Base-by-base conservation (phyloP, 2,113 vertebrate genomes). In the Sialia sialis region DNA sequence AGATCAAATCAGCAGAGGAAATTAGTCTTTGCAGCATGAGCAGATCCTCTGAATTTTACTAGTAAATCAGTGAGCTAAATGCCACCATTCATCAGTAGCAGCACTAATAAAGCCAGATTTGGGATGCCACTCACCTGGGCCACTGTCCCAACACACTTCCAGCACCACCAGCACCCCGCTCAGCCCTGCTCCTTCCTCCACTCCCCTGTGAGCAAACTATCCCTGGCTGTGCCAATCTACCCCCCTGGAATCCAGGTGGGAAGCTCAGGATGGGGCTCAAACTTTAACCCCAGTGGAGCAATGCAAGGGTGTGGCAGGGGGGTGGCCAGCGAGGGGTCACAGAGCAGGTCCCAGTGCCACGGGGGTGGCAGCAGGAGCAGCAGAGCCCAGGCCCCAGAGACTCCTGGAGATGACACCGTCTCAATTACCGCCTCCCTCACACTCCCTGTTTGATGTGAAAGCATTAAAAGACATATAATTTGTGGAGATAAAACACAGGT, bases 1-100 rank as follows among this genome's bases (percentile, higher is more conserved):
- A 90, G 74, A 96, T 89, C 91, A 77, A 89, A 94, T 96, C 86
- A 93, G 58, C 32, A 52, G 60, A 93, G 93, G 96, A 97, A 97
- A 91, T 93, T 91, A 94, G 88, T 66, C 88, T 80, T 83, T 87
- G 48, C 48, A 62, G 80, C 54, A 78, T 21, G 64, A 93, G 86
- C 91, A 90, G 83, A 83, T 87, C 81, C 67, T 86, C 59, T 80
- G 83, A 69, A 80, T 84, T 95, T 82, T 70, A 79, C 73, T n/a
- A 46, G 59, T n/a, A 94, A 92, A 90, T 80, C 82, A 74, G 79
- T 29, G 68, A 75, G 59, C 41, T 75, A 93, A 96, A 91, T 67
- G 83, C 64, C 85, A 74, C 73, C 77, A 17, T 70, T 95, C 77
- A 78, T 88, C 87, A 85, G 92, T 30, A 95, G 26, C 51, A 75